Percentiles rank a stretch among this genome's conserved stretches.
phyloP scores from a whole-genome alignment of 2,797 vertebrate genomes.

The Manis javanica region DNA sequence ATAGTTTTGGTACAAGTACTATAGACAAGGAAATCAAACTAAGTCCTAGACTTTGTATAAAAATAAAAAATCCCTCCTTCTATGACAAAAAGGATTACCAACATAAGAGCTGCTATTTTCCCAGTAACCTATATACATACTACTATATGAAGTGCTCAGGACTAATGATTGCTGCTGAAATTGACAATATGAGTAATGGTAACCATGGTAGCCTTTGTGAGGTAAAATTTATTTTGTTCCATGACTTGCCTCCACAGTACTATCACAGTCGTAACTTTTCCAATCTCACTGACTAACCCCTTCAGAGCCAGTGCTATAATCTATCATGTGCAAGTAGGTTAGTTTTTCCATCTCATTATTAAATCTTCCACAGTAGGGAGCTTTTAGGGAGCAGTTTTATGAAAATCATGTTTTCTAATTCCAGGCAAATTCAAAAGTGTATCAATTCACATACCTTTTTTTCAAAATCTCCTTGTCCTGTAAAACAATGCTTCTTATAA shows the following conservation, averaged over 20 bases:
- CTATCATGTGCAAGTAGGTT: not conserved
- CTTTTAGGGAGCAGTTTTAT: not conserved
- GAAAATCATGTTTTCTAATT: not conserved
- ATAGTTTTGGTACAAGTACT: not conserved
- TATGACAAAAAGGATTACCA: not conserved
- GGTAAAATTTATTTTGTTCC: not conserved
- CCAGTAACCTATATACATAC: not conserved
- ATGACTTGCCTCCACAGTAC: not conserved
- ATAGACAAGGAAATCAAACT: not conserved
- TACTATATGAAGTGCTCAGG: not conserved
- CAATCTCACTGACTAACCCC: not conserved
- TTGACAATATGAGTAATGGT: not conserved
- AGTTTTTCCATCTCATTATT: not conserved
- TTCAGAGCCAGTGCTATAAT: not conserved
- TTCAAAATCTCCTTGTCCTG: not conserved
- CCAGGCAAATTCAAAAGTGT: not conserved
- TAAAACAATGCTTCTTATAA: not conserved
- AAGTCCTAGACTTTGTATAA: not conserved
- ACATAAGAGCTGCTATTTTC: not conserved
- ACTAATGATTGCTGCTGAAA: not conserved
- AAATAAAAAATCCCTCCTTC: not conserved
- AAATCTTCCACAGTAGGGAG: not conserved
- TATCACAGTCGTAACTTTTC: not conserved
- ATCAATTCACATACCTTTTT: not conserved
- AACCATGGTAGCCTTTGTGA: not conserved